Evolutionary conservation across 1,140 invertebrate genomes (phyloP).

Genomic region (Trichonephila inaurata): DNA sequence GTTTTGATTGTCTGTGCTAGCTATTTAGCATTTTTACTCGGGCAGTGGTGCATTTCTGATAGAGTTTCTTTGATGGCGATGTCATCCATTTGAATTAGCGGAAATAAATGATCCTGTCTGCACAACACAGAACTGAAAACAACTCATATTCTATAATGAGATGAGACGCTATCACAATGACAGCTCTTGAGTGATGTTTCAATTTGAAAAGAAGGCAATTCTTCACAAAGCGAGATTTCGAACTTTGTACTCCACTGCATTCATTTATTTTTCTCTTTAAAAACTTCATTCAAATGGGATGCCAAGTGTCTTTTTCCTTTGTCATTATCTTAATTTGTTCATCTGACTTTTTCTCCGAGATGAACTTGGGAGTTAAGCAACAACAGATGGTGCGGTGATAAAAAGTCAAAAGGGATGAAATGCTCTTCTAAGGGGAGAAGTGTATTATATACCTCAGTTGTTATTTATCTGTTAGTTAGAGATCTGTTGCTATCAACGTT

Average conservation of each 20-base stretch:
- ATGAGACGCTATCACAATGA: not conserved
- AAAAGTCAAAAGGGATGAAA: not conserved
- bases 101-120: conserved; percentile 34
- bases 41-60: conserved; percentile 37
- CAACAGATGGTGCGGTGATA: not conserved
- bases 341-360: not conserved
- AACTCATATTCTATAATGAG: conserved; percentile 8
- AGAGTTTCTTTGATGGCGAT: conserved; percentile 6
- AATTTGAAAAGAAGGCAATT: not conserved
- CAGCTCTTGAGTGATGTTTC: conserved; percentile 19
- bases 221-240: not conserved
- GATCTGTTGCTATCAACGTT: not conserved
- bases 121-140: not conserved
- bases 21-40: conserved; percentile 34
- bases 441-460: not conserved
- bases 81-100: conserved; percentile 31
- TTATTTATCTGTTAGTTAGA: not conserved
- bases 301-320: not conserved
- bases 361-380: not conserved
- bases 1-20: not conserved
- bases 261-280: not conserved
- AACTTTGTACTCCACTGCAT: conserved; percentile 8
- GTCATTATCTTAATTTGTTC: not conserved
- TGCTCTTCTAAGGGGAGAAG: too few relatives aligned
- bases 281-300: not conserved